Base-by-base conservation (phyloP, 2,113 vertebrate species). In the Petrocephalus microphthalmus region DNA sequence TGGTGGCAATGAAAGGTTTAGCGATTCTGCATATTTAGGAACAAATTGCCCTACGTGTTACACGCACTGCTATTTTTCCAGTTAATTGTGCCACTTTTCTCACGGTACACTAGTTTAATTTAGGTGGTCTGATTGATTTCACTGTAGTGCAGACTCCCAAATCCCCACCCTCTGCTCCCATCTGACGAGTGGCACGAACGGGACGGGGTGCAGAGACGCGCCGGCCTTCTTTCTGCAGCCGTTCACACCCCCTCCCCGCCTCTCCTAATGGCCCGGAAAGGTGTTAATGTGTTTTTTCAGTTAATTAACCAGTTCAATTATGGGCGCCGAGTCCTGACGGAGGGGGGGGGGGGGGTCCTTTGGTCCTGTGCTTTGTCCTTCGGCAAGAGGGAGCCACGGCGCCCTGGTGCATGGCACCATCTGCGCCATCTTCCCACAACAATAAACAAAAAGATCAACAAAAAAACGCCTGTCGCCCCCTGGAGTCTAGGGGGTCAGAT, bases 251-350 rank as follows among this genome's bases (percentile, higher is more conserved):
- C 90, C 88, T 87, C 71, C 89, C 89, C 88, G 81, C 51, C n/a
- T 89, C 87, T 92, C 88, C 89, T 92, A 93, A 93, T 92, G 90
- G 91, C 64, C 91, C 83, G 89, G 91, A 92, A 93, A 92, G 90
- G 90, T 93, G 91, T 91, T 93, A 92, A 92, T 92, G 91, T 91
- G 90, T 92, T 93, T 92, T 92, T 90, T 90, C 86, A 93, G 90
- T 93, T 92, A 93, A 93, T 93, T 92, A 93, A 92, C 91, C 89
- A 90, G 88, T 92, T 91, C 91, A 91, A 91, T 92, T 92, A 92
- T 89, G 89, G 88, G 47, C 56, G 54, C 67, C 56, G 82, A 88
- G 88, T 89, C 83, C 91, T 88, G 90, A 57, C 51, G 85, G 88
- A 57, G 33, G 71, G 71, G 47, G 37, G 85, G 89, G 82, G 51